A percentile compares a stretch with the other conserved stretches of the same genome.
phyloP scores from a whole-genome alignment of 2,113 vertebrate genomes.

The Arizona elegans region DNA sequence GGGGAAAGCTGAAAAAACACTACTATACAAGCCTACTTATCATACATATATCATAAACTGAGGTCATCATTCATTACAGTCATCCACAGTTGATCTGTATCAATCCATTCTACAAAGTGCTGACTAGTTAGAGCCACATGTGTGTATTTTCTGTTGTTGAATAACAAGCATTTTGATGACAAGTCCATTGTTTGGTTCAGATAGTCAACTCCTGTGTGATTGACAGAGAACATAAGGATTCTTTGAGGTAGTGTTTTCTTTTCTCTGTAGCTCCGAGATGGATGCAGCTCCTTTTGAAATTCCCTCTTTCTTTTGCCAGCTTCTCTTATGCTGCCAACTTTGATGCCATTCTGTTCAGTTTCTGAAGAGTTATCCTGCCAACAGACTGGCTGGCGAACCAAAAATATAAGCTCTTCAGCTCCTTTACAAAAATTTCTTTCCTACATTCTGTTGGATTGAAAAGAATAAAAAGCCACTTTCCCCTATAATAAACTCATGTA shows the following conservation, averaged over 20 bases:
- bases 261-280: neutral
- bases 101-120: neutral
- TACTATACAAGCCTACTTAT: neutral
- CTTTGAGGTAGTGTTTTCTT: neutral
- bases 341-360: neutral
- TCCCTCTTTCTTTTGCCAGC: neutral
- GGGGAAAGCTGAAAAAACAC: neutral
- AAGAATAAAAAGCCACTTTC: neutral
- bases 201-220: neutral
- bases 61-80: neutral
- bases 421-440: neutral
- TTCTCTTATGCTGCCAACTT: neutral
- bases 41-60: neutral
- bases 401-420: neutral
- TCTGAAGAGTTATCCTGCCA: neutral
- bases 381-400: neutral
- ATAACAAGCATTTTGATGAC: neutral
- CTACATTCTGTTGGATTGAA: neutral
- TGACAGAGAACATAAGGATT: neutral
- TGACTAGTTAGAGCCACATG: neutral
- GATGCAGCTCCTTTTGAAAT: neutral
- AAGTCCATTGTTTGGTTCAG: neutral
- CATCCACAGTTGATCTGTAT: neutral
- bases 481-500: neutral
- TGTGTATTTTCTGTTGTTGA: neutral